These are phyloP conservation scores for Amphibalanus amphitrite DNA, from an alignment of 1,140 invertebrate species.

Conservation along the genomic window DNA sequence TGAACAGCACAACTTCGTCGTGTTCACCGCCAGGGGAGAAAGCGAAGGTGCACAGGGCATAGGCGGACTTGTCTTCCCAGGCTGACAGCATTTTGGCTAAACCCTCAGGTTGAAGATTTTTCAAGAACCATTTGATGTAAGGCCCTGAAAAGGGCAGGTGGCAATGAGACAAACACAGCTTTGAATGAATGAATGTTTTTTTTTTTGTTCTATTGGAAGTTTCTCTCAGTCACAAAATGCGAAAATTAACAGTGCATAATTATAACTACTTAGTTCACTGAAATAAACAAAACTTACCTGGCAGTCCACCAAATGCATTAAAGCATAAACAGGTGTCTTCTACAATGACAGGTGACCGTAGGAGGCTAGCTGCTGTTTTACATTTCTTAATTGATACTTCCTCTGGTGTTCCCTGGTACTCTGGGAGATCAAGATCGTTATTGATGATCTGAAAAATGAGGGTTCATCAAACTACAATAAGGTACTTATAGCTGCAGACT, in stretches of 20 bases:
- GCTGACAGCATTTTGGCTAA: conserved; percentile 51
- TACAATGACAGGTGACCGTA: conserved; percentile 69
- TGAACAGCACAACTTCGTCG: conserved; percentile 34
- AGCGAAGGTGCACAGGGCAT: conserved; percentile 82
- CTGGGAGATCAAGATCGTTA: conserved; percentile 70
- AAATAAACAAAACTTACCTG: conserved; percentile 31
- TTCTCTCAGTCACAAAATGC: not conserved
- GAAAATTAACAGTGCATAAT: not conserved
- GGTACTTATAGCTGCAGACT: too few species aligned
- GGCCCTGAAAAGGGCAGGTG: conserved; percentile 38
- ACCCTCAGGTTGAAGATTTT: conserved; percentile 73
- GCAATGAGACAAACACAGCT: not conserved
- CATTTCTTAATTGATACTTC: conserved; percentile 73
- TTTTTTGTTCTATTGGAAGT: not conserved
- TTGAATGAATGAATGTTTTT: not conserved
- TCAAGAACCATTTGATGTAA: conserved; percentile 97
- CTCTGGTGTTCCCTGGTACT: conserved; percentile 79
- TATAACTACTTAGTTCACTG: not conserved
- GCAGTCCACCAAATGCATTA: conserved; percentile 76
- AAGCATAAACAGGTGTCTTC: conserved; percentile 93
- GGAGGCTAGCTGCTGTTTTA: conserved; percentile 48
- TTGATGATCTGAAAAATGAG: conserved; percentile 28
- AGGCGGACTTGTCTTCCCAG: conserved; percentile 84
- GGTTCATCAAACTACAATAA: too few species aligned
- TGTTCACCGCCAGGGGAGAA: conserved; percentile 43